Evolutionary conservation across 2,888 invertebrate genomes (phyloP).

Genomic region (Hemistola chrysoprasaria): DNA sequence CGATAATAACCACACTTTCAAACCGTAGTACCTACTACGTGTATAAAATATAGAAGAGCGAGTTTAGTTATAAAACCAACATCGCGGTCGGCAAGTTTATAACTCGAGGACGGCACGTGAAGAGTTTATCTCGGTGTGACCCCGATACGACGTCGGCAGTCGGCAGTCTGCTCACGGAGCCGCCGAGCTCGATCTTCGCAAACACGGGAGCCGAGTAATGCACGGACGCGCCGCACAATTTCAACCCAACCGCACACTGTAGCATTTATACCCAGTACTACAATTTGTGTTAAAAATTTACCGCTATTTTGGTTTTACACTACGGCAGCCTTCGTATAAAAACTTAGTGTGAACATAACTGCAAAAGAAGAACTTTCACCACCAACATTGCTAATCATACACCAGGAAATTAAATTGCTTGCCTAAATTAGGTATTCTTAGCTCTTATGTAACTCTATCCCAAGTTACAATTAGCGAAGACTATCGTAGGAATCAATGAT

Average conservation of each 20-base stretch:
- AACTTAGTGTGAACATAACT: too few species aligned
- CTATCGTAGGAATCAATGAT: too few species aligned
- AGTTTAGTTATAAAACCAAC: conserved; percentile 47
- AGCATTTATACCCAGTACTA: conserved; percentile 5
- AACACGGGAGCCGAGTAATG: conserved; percentile 74
- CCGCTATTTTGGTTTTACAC: too few species aligned
- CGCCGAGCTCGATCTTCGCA: conserved; percentile 61
- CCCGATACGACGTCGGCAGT: conserved; percentile 53
- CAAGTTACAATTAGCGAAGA: too few species aligned
- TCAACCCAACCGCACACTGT: conserved; percentile 39
- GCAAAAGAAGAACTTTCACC: too few species aligned
- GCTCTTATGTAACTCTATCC: too few species aligned
- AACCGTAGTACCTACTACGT: conserved; percentile 38
- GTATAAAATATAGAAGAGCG: too few species aligned
- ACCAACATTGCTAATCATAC: too few species aligned
- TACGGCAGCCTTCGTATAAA: too few species aligned
- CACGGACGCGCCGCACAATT: conserved; percentile 70
- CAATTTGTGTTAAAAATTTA: too few species aligned
- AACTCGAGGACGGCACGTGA: conserved; percentile 56
- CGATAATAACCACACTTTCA: conserved; percentile 29
- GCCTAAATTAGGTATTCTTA: too few species aligned
- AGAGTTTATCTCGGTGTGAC: conserved; percentile 67
- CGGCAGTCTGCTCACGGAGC: conserved; percentile 67
- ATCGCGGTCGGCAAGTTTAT: conserved; percentile 51
- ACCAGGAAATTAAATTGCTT: too few species aligned